Conservation (phyloP, 2,888 invertebrate species). For the Pyrgus malvae region DNA sequence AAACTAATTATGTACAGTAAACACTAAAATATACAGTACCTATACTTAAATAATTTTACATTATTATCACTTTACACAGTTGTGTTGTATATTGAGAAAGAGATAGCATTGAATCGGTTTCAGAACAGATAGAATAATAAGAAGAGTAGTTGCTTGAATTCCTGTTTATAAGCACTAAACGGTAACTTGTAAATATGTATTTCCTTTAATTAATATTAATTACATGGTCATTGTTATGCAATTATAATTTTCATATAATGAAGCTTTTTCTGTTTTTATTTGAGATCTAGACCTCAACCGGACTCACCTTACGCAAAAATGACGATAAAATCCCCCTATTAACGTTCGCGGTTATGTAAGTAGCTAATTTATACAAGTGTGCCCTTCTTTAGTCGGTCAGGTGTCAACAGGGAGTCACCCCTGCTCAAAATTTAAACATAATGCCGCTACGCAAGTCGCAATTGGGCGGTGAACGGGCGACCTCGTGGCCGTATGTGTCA, state of each 20-base stretch:
- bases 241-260: conserved; percentile 9
- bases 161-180: too few relatives aligned
- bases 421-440: conserved; percentile 45
- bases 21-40: too few relatives aligned
- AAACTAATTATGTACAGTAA: too few relatives aligned
- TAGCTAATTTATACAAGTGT: conserved; percentile 43
- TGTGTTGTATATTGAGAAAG: too few relatives aligned
- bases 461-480: conserved; percentile 46
- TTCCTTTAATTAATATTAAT: too few relatives aligned
- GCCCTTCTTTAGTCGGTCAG: conserved; percentile 29
- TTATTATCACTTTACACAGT: too few relatives aligned
- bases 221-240: too few relatives aligned
- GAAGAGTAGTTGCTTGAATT: too few relatives aligned
- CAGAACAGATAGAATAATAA: too few relatives aligned
- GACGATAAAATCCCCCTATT: conserved; percentile 23
- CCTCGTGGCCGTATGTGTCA: conserved; percentile 45
- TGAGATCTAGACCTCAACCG: not conserved
- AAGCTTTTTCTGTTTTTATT: not conserved
- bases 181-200: too few relatives aligned
- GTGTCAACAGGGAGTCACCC: conserved; percentile 39
- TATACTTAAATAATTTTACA: too few relatives aligned
- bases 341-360: conserved; percentile 43
- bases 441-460: conserved; percentile 62
- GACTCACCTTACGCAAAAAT: conserved; percentile 12
- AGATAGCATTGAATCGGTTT: too few relatives aligned